phyloP scores from a whole-genome alignment of 2,888 invertebrate genomes.

The Pemphredon lugubris region DNA sequence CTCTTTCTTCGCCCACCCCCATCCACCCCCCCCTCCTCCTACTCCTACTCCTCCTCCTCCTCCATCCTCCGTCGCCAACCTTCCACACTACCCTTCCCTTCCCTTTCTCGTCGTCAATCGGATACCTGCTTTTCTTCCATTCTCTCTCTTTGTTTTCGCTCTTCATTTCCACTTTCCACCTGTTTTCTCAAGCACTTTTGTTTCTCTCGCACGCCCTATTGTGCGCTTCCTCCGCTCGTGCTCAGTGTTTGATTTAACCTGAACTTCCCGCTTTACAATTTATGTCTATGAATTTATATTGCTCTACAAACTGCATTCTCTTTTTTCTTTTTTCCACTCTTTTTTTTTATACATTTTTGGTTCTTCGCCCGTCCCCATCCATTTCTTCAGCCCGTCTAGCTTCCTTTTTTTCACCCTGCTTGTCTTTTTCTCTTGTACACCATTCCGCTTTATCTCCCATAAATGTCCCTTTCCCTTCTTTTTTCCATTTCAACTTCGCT shows the following conservation, averaged over 20 bases:
- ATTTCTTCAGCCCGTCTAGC: not conserved
- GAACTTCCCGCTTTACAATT: no score
- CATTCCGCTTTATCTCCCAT: constrained; percentile 13
- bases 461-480: constrained; percentile 1
- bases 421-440: not conserved
- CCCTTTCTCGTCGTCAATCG: not conserved
- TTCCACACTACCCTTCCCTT: no score
- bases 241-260: no score
- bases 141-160: not conserved
- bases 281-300: no score
- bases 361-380: no score
- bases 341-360: constrained; percentile 4
- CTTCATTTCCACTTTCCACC: not conserved
- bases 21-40: constrained; percentile 10
- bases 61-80: constrained; percentile 1
- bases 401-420: not conserved
- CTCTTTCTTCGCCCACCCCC: constrained; percentile 17
- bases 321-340: not conserved
- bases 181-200: not conserved
- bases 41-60: constrained; percentile 20
- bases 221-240: not conserved
- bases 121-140: not conserved
- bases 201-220: not conserved
- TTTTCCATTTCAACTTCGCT: constrained; percentile 12
- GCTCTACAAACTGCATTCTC: not conserved